Percentiles rank a stretch among this genome's conserved stretches.
Evolutionary conservation across 2,797 vertebrate genomes (phyloP).

Genomic region (Acanthopagrus latus): DNA sequence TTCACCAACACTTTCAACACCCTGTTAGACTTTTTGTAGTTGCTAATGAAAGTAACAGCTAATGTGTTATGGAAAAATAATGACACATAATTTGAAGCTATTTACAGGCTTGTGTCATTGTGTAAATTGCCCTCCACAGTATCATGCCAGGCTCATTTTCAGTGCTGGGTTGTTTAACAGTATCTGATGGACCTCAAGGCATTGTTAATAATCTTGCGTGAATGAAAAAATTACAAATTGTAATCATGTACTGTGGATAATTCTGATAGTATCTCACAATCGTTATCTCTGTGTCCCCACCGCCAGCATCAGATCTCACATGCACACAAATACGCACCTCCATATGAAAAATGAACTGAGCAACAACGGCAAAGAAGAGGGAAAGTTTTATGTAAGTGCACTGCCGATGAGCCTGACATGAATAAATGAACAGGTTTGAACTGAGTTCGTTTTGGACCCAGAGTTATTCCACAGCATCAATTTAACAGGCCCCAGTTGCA

Average conservation of each 20-base stretch:
- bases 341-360: conserved; percentile 15
- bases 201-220: conserved; percentile 46
- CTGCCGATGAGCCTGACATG: conserved; percentile 65
- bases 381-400: conserved; percentile 46
- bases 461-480: conserved; percentile 70
- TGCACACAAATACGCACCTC: conserved; percentile 7
- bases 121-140: conserved; percentile 38
- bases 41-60: conserved; percentile 48
- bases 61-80: conserved; percentile 45
- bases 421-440: conserved; percentile 78
- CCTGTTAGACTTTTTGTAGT: conserved; percentile 25
- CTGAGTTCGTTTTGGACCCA: conserved; percentile 64
- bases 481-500: conserved; percentile 75
- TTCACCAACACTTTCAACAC: conserved; percentile 32
- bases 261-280: conserved; percentile 48
- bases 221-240: conserved; percentile 36
- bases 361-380: conserved; percentile 28
- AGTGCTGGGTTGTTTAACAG: conserved; percentile 44
- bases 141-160: conserved; percentile 42
- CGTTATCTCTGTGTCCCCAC: background rate
- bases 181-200: conserved; percentile 63
- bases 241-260: conserved; percentile 53
- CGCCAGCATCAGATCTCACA: conserved; percentile 1
- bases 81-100: conserved; percentile 50
- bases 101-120: conserved; percentile 43